Base-by-base conservation (phyloP, 2,113 vertebrate species). In the Machaerirhynchus nigripectus region DNA sequence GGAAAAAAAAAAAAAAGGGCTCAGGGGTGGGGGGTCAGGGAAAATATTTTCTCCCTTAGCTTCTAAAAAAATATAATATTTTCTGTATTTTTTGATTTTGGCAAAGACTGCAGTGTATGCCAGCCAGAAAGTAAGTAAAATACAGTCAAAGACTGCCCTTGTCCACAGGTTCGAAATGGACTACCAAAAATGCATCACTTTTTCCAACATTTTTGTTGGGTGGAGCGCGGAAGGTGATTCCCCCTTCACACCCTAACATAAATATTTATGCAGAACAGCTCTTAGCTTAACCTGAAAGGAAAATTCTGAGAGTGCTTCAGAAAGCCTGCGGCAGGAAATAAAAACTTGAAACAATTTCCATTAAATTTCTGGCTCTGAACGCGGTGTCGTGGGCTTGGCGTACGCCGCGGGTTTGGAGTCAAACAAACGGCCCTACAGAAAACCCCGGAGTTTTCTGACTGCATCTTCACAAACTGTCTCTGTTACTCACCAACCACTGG, bases 141-240 rank as follows among this genome's bases (percentile, higher is more conserved):
- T 86, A 59, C 39, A 91, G 90, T 95, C 63, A 96, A 96, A 96
- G 96, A 35, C 83, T 92, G 64, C 42, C 85, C 90, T 97, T 97
- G 94, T 97, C 73, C 91, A 71, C 73, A 89, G 75, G 63, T 96
- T 95, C 93, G 91, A 95, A 94, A 93, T 22, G 73, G 76, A 49
- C 76, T 90, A 96, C 92, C 87, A 94, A 88, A 92, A 97, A 96
- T 74, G 82, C 70, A 84, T 93, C 30, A 93, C 78, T 96, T 96
- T 96, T 96, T 88, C 96, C 95, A 95, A 94, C 90, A 84, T 96
- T 96, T 96, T 92, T 93, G 91, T 91, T 96, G 88, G 92, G 95
- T 80, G 92, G 87, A 90, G 95, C 2, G 0, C 0, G 42, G 93
- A 95, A 96, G 93, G 95, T 96, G 96, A 96, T 96, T 96, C 93